Evolutionary conservation across 2,113 vertebrate genomes (phyloP).

Genomic region (Hydrochoerus hydrochaeris): DNA sequence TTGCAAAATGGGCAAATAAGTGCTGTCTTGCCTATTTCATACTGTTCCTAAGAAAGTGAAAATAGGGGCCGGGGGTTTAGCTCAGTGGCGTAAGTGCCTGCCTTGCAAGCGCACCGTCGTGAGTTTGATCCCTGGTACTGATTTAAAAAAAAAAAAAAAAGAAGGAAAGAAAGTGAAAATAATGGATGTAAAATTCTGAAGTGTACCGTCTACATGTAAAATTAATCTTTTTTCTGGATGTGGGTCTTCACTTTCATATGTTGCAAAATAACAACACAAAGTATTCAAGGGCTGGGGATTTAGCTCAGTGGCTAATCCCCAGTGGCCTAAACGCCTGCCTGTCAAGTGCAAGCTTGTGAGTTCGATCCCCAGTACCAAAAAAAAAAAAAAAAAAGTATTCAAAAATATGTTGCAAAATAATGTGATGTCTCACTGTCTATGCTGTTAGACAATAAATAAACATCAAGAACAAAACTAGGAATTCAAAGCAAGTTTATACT

Average conservation of each 20-base stretch:
- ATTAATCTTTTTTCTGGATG: not conserved
- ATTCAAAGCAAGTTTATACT: not conserved
- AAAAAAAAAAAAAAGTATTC: too few relatives aligned
- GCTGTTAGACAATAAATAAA: conserved; percentile 14
- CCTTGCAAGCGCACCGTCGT: too few relatives aligned
- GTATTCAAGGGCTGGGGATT: too few relatives aligned
- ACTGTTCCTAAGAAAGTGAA: conserved; percentile 36
- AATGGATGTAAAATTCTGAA: not conserved
- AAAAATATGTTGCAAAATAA: conserved; percentile 46
- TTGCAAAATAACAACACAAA: not conserved
- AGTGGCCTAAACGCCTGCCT: too few relatives aligned
- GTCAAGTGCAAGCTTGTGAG: too few relatives aligned
- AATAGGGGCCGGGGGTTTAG: too few relatives aligned
- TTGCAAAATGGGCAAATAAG: conserved; percentile 24
- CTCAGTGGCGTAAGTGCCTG: too few relatives aligned
- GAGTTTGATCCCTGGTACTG: too few relatives aligned
- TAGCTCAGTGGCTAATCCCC: too few relatives aligned
- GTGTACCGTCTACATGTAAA: not conserved
- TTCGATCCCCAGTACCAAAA: too few relatives aligned
- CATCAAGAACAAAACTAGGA: not conserved
- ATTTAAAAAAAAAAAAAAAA: too few relatives aligned
- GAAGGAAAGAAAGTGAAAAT: conserved; percentile 42
- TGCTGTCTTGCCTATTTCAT: not conserved
- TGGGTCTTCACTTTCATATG: not conserved
- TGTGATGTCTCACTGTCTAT: not conserved